Conservation (phyloP, 2,888 invertebrate genomes). For the Perithous albicinctus region DNA sequence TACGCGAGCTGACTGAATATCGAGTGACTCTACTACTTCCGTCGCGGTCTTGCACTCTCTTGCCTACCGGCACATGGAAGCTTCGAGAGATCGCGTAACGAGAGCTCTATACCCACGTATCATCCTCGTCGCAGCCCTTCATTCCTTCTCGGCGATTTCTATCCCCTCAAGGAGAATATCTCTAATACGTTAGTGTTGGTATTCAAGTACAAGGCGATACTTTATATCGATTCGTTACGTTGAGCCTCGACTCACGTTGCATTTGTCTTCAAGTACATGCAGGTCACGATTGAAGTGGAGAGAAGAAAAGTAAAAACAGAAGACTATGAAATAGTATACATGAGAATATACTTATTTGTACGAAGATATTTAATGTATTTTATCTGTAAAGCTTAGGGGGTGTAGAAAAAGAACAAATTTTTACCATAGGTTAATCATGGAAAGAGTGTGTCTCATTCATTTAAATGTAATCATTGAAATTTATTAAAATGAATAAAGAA, state of each 20-base stretch:
- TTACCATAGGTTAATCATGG: too few relatives aligned
- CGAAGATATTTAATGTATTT: not conserved
- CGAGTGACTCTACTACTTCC: constrained; percentile 22
- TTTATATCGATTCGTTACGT: constrained; percentile 46
- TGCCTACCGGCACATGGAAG: constrained; percentile 4
- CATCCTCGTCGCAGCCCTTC: constrained; percentile 16
- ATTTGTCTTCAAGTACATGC: constrained; percentile 16
- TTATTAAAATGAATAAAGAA: too few relatives aligned
- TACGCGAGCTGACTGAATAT: constrained; percentile 31
- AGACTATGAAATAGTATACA: constrained; percentile 13
- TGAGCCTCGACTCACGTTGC: not conserved
- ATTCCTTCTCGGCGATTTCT: constrained; percentile 37
- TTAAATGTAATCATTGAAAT: too few relatives aligned
- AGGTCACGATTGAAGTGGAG: constrained; percentile 23
- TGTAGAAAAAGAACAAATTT: too few relatives aligned
- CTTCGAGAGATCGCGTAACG: constrained; percentile 43
- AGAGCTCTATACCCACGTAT: constrained; percentile 20
- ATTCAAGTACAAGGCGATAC: constrained; percentile 12
- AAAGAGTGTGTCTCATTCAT: too few relatives aligned
- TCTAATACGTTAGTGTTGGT: not conserved
- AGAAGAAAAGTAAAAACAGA: constrained; percentile 14
- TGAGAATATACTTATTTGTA: not conserved
- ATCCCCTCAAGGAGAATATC: constrained; percentile 13
- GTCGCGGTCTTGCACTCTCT: constrained; percentile 1
- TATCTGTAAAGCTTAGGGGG: too few relatives aligned